Conservation (phyloP, 2,113 vertebrate genomes). For the Archilochus colubris region DNA sequence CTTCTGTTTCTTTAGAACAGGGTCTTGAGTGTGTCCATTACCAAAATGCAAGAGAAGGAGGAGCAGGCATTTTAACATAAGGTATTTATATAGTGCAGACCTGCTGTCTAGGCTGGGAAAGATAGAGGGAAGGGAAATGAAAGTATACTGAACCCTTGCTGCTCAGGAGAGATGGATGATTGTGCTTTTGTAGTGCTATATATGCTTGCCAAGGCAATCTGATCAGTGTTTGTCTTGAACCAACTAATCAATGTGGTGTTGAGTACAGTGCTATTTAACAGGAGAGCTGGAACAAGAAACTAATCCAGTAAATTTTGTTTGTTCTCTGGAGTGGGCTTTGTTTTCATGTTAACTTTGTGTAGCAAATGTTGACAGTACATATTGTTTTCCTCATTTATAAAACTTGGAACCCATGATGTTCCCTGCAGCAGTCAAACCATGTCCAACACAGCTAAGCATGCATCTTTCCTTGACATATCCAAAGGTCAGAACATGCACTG, state of each 20-base stretch:
- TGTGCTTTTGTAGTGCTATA: slow-evolving; percentile 2
- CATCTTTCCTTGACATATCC: slow-evolving; percentile 13
- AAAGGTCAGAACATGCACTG: slow-evolving; percentile 9
- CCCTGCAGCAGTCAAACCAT: neutral
- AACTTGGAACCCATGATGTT: slow-evolving; percentile 24
- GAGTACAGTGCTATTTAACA: slow-evolving; percentile 56
- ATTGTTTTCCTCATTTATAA: slow-evolving; percentile 57
- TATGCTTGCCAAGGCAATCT: slow-evolving; percentile 54
- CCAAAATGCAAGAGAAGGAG: neutral
- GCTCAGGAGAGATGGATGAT: neutral
- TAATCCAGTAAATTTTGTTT: slow-evolving; percentile 43
- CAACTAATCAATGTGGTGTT: slow-evolving; percentile 50
- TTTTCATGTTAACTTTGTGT: slow-evolving; percentile 44
- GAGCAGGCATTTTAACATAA: neutral
- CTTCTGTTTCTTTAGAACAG: neutral
- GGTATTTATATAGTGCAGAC: neutral
- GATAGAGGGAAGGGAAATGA: neutral
- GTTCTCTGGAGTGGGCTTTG: slow-evolving; percentile 36
- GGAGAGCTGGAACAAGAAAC: slow-evolving; percentile 34
- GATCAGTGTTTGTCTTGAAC: slow-evolving; percentile 53
- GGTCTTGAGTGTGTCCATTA: neutral
- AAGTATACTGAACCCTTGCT: neutral
- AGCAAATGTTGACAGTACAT: slow-evolving; percentile 2
- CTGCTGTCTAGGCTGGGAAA: slow-evolving; percentile 7
- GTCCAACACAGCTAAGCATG: neutral